Evolutionary conservation across 2,113 vertebrate genomes (phyloP), one percentile per base, ranked within the genome.

Genomic region (Damaliscus lunatus): DNA sequence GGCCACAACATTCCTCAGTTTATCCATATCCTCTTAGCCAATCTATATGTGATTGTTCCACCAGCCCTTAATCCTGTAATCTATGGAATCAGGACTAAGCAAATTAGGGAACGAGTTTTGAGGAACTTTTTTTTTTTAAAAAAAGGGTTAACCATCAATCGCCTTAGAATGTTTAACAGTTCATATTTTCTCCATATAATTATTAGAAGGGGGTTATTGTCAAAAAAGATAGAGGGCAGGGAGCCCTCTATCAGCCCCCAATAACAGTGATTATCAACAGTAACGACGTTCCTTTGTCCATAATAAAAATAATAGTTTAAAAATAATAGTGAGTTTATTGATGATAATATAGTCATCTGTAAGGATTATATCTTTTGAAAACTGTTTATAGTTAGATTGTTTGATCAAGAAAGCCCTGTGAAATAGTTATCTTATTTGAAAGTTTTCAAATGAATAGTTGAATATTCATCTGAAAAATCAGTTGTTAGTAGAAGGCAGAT

Each of bases 61-160:
- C 96, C 97, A 36, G 90, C 97, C n/a, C 90, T 98, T 19, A 98
- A 98, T 62, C 97, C 98, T 57, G 60, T 98, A 46, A 98, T 98
- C 59, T 98, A 98, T 57, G 97, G 97, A 4, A 81, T 98, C 16
- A 98, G 82, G 27, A 98, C 97, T 10, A 97, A 90, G 64, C 92
- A 96, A 55, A 97, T 98, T 60, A 50, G 91, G 46, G 86, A 95
- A 17, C 5, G 53, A 46, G 84, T 97, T 29, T 31, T 92, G 19
- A 95, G 23, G 74, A 50, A 81, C 43, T 82, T 36, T 91, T 96
- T 55, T 78, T 87, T 23, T 55, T 55, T 53, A 17, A 3, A 90
- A 85, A 82, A n/a, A 62, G 53, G 13, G 4, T 53, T 94, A 77
- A 91, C 5, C 10, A 53, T 43, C 25, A 7, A 15, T 67, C 3